Evolutionary conservation across 2,113 vertebrate species (phyloP), one percentile per base, ranked within the genome.

Genomic region (Phyllostomus discolor): DNA sequence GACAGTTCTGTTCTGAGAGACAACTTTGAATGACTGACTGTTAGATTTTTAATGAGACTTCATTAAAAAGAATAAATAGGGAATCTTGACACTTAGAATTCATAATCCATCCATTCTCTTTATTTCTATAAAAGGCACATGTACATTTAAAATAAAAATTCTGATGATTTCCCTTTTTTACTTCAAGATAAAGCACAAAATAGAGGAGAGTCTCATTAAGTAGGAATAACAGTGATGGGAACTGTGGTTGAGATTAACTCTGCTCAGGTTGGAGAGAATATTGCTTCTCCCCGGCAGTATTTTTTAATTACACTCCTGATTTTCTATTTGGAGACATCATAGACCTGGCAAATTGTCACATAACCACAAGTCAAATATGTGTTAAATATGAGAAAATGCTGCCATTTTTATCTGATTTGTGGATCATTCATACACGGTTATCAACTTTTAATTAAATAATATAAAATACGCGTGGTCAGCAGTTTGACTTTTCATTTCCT

Each of bases 371-470:
- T 99, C 99, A 99, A 99, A 99, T 99, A 99, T 99, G 98, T 99
- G 99, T 99, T 99, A 99, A 99, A 99, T 99, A 99, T 99, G 99
- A 99, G 99, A 99, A 99, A 99, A 99, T 99, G 98, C 98, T 99
- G 98, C 99, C 99, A 99, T 99, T 99, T 99, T 99, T 99, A 99
- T 99, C 99, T 99, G 99, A 99, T 99, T 99, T 99, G 99, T 99
- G 99, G 96, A 99, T 99, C 99, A 99, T 99, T 99, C 99, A 99
- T 98, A 98, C 98, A 98, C 98, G 98, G 99, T 99, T 99, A 99
- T 99, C 99, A 99, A 99, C 99, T 99, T 99, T 99, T 99, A 99
- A 99, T 99, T 99, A 99, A 99, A 99, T 99, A 99, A 98, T 98
- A 98, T 99, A 99, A 99, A 99, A 99, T 99, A 99, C 99, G 98